Evolutionary conservation across 2,113 vertebrate species (phyloP), one percentile per base, ranked within the genome.

Genomic region (Bubo blakistoni): DNA sequence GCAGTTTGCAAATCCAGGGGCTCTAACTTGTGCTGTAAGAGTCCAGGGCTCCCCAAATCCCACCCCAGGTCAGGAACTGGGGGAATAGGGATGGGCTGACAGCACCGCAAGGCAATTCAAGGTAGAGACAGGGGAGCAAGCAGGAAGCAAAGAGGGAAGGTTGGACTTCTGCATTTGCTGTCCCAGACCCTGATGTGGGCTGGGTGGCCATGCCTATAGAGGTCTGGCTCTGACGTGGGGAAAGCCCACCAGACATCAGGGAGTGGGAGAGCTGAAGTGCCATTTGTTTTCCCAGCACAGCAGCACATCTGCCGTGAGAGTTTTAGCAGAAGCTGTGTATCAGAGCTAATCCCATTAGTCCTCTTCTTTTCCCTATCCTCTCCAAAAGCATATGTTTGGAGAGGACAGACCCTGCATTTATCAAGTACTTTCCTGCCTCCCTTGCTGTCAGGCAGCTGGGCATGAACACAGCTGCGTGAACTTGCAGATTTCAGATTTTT

Each of bases 401-500:
- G n/a, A 79, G 26, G 22, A 58, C 51, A 74, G 61, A 69, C 19
- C n/a, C 22, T 69, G 22, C 38, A 49, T 2, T 42, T 38, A 74
- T 20, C 34, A 59, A 52, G 10, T 30, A 44, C n/a, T 76, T 65
- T 42, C n/a, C 69, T 66, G 19, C 22, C 26, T 71, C 12, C 14
- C 26, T 59, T 65, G 38, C 29, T 70, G 44, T 6, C 7, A 44
- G 44, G 47, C 25, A 79, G 47, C 49, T 67, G 19, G 29, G 29
- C 44, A 20, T 12, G 30, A 36, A 85, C 10, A 70, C 13, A 81
- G 51, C 21, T 1, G 1, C 0, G 2, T 34, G n/a, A 65, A 54
- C 11, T 80, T 74, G 21, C 40, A 65, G 38, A 52, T 81, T 58
- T 74, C 55, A 25, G 62, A 46, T 51, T 70, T 71, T 59, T 57